phyloP scores from a whole-genome alignment of 1,140 invertebrate species.

The Bathynomus jamesi region DNA sequence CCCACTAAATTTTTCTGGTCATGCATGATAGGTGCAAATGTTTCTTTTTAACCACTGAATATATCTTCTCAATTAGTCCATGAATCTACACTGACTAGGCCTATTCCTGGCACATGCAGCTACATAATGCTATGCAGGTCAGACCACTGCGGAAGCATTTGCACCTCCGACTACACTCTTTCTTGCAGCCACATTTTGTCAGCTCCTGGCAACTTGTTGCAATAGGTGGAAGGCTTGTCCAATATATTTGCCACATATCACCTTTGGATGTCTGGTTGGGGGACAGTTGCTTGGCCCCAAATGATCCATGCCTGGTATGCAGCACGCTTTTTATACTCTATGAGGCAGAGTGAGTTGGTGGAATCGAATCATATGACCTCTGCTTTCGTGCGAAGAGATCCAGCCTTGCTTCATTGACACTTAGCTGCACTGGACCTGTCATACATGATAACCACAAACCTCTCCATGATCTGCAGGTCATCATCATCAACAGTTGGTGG shows the following conservation, averaged over 20 bases:
- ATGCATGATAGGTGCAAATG: too few relatives aligned
- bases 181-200: too few relatives aligned
- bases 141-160: conserved; percentile 41
- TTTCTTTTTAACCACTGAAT: too few relatives aligned
- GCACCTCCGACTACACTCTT: conserved; percentile 23
- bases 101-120: too few relatives aligned
- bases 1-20: too few relatives aligned
- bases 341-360: conserved; percentile 20
- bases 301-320: not conserved
- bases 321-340: not conserved
- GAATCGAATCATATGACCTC: conserved; percentile 24
- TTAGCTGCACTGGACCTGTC: too few relatives aligned
- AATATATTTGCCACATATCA: not conserved
- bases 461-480: conserved; percentile 25
- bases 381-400: conserved; percentile 24
- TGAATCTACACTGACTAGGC: too few relatives aligned
- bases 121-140: too few relatives aligned
- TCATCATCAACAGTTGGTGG: conserved; percentile 10
- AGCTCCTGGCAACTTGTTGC: too few relatives aligned
- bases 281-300: not conserved
- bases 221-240: not conserved
- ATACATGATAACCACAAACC: too few relatives aligned
- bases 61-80: too few relatives aligned
- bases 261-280: not conserved
- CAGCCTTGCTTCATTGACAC: too few relatives aligned